Base-by-base conservation (phyloP, 2,888 invertebrate genomes). In the Dascillus cervinus region DNA sequence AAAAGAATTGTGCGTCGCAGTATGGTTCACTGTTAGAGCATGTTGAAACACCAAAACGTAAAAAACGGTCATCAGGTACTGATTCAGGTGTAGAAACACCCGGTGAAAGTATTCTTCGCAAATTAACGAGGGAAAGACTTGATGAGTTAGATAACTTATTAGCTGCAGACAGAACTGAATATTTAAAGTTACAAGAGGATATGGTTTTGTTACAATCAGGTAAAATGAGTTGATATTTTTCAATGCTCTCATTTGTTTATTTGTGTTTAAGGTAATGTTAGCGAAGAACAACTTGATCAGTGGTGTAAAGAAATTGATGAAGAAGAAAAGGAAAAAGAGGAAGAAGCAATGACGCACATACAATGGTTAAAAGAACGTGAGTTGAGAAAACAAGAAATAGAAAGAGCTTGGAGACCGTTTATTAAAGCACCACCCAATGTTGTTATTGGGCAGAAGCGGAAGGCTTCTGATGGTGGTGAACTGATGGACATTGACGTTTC, bases 1-100 rank as follows among this genome's bases (percentile, higher is more conserved):
- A 88, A 56, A 86, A 84, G 62, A 82, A 82, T 46, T 94, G 94
- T 66, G 91, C 91, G 0, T 77, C 86, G 0, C 94, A 94, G 54
- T 95, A 92, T 63, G 82, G 83, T 8, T 77, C 77, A 11, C 60
- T 91, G 4, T 61, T 91, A 10, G 88, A 87, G 53, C 80, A 82
- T 60, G 80, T 83, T 6, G 90, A 86, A 58, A 83, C 79, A 4
- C 88, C 89, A 0, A 91, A 85, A 66, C 72, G 88, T 1, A 90
- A 88, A 53, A 92, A 86, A 58, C 71, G 80, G 11, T 77, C 71
- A 48, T 75, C 75, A 31, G 73, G 65, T 17, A 46, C 41, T 27
- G 74, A 60, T 21, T 44, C 67, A 14, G 69, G 70, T 30, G 56
- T 67, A 9, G 80, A 81, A 55, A 84, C 87, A 0, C 82, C 87